phyloP scores from a whole-genome alignment of 2,797 vertebrate species.

The Poliocrania exsul region DNA sequence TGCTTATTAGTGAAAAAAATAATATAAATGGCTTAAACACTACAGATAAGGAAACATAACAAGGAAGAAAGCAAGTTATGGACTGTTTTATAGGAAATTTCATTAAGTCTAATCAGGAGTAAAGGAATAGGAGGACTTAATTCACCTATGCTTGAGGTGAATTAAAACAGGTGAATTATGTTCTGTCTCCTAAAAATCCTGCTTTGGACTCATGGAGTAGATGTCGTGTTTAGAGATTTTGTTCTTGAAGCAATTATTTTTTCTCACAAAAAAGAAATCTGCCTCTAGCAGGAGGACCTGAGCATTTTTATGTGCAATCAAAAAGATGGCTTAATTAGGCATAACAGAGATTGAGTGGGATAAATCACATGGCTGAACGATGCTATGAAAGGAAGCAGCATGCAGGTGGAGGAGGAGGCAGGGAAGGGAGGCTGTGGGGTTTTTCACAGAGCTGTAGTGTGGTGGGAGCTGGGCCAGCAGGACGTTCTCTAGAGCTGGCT shows the following conservation, averaged over 20 bases:
- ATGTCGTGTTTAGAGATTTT: neutral
- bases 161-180: neutral
- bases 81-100: neutral
- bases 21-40: neutral
- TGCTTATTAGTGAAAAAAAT: neutral
- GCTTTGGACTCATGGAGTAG: neutral
- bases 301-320: neutral
- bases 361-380: neutral
- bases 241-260: neutral
- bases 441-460: neutral
- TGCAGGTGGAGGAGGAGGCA: neutral
- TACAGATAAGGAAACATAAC: neutral
- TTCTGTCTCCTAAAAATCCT: neutral
- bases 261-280: neutral
- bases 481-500: neutral
- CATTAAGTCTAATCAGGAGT: neutral
- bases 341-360: neutral
- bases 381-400: neutral
- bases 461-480: neutral
- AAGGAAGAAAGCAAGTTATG: neutral
- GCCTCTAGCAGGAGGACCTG: neutral
- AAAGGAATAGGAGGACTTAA: neutral
- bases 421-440: accelerated
- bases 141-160: neutral
- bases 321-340: neutral